Conservation (phyloP, 1,140 invertebrate genomes). For the Dermatophagoides farinae region DNA sequence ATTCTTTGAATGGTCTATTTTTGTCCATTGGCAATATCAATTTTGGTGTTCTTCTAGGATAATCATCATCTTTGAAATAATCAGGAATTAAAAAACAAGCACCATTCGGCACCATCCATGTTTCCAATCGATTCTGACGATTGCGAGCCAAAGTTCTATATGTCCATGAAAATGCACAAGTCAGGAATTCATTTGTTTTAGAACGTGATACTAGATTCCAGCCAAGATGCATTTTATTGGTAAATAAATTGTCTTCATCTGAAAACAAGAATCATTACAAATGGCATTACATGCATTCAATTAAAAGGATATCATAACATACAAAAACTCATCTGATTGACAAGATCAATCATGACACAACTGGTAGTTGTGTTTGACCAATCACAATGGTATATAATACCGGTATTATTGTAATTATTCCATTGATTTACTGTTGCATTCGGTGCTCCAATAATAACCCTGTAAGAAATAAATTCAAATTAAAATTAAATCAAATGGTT, state of each 20-base stretch:
- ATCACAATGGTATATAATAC: not conserved
- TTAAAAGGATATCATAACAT: not conserved
- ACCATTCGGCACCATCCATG: not conserved
- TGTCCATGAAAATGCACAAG: not conserved
- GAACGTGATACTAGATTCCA: too few relatives aligned
- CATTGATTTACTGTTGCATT: not conserved
- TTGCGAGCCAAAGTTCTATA: not conserved
- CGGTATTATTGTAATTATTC: not conserved
- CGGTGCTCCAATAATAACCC: not conserved
- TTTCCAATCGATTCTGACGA: not conserved
- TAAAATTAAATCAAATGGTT: not conserved
- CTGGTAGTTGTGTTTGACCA: not conserved
- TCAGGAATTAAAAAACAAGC: not conserved
- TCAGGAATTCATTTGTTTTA: too few relatives aligned
- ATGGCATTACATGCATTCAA: not conserved
- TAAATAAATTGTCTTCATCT: not conserved
- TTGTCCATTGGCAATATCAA: not conserved
- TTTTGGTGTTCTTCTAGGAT: not conserved
- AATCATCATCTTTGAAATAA: not conserved
- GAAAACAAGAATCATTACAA: not conserved
- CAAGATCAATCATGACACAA: not conserved
- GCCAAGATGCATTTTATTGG: too few relatives aligned
- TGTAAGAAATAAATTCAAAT: not conserved
- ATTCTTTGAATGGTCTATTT: not conserved
- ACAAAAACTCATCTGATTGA: not conserved